Conservation (phyloP, 2,113 vertebrate genomes). For the Thunnus maccoyii region DNA sequence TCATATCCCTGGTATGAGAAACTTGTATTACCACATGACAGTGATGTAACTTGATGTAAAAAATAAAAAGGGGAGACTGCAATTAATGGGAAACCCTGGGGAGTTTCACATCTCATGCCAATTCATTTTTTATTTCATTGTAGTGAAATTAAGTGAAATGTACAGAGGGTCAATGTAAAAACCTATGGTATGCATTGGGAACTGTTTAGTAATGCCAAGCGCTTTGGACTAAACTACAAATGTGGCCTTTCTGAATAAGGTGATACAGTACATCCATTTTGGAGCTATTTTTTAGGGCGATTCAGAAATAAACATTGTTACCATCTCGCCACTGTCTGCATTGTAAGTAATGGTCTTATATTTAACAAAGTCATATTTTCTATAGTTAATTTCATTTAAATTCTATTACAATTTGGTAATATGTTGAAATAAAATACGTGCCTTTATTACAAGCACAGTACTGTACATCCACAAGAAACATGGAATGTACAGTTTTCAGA, state of each 20-base stretch:
- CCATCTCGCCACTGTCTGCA: background rate
- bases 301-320: background rate
- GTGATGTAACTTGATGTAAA: background rate
- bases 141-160: background rate
- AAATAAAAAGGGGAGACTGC: background rate
- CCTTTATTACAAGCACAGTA: no score
- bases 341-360: background rate
- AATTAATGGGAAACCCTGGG: no score
- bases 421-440: background rate
- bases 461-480: background rate
- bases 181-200: background rate
- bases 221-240: background rate
- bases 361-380: background rate
- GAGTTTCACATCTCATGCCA: conserved; percentile 8
- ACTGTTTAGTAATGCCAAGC: background rate
- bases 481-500: background rate
- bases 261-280: background rate
- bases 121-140: conserved; percentile 6
- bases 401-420: background rate
- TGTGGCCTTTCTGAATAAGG: background rate
- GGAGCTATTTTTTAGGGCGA: background rate
- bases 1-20: background rate
- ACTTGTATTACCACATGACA: background rate
- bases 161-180: background rate
- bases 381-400: background rate